Conservation (phyloP, 2,113 vertebrate genomes). For the Baryphthengus martii region DNA sequence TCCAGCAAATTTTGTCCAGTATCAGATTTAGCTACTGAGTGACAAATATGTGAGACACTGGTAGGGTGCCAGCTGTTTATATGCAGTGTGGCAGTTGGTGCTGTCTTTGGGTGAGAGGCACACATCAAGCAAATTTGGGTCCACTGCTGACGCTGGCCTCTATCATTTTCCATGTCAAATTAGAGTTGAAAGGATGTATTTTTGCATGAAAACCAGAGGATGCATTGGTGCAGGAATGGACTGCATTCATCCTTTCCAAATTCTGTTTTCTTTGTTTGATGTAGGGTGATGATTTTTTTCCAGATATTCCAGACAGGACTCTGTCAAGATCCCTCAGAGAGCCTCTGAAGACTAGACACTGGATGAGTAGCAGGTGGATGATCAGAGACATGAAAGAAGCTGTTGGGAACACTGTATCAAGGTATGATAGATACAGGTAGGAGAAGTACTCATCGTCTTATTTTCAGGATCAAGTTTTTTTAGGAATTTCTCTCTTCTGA, state of each 20-base stretch:
- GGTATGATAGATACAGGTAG: neutral
- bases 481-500: neutral
- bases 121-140: neutral
- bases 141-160: neutral
- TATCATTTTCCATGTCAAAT: neutral
- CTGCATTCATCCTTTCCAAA: neutral
- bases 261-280: neutral
- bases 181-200: neutral
- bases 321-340: neutral
- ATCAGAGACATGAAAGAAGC: neutral
- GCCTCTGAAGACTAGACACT: neutral
- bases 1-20: neutral
- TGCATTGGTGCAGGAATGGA: rapidly evolving
- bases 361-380: neutral
- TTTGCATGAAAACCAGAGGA: neutral
- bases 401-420: neutral
- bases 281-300: neutral
- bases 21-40: neutral
- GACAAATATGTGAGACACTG: neutral
- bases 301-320: neutral
- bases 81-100: neutral
- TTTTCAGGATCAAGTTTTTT: neutral
- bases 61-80: neutral
- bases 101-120: neutral
- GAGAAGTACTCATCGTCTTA: neutral